Evolutionary conservation across 1,140 invertebrate species (phyloP), one percentile per base, ranked within the genome.

Genomic region (Mylabris phalerata): DNA sequence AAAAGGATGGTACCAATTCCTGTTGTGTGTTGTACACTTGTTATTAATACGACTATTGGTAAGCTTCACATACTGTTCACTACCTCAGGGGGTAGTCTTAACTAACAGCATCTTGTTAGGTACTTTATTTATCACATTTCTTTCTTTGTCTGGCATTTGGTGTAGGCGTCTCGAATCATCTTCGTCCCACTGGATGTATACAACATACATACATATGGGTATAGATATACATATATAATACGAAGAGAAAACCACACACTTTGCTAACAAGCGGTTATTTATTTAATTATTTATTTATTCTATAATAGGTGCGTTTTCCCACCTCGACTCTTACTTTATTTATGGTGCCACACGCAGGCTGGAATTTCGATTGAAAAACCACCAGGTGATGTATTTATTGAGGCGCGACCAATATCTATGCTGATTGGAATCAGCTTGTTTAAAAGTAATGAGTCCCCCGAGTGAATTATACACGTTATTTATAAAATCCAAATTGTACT

Each of bases 231-330:
- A 40, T 10, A 42, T 42, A 42, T 42, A 42, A 32, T 42, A 42
- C 41, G 3, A n/a, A 42, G 9, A 11, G 9, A 24, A 54, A 68
- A 64, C 70, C 71, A 73, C 71, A 73, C 70, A 73, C 71, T 69
- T 71, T 62, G 71, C 67, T 73, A 73, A 73, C 71, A 73, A 73
- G 71, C 70, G 64, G 69, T 72, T 71, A 72, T 73, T 73, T 73
- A 73, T 73, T 72, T 72, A 73, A 73, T 73, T 73, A 73, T 73
- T 73, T 73, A 73, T 73, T 73, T 73, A 73, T 72, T 70, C 71
- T 70, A 67, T 72, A 72, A 72, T 73, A 71, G 70, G 70, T 73
- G 69, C 67, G 69, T 72, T 73, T 72, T 70, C 68, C 70, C 71
- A 72, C 70, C 71, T 69, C 64, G 60, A 62, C 61, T 62, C 52